phyloP scores from a whole-genome alignment of 2,113 vertebrate species.

The Platysternon megacephalum region DNA sequence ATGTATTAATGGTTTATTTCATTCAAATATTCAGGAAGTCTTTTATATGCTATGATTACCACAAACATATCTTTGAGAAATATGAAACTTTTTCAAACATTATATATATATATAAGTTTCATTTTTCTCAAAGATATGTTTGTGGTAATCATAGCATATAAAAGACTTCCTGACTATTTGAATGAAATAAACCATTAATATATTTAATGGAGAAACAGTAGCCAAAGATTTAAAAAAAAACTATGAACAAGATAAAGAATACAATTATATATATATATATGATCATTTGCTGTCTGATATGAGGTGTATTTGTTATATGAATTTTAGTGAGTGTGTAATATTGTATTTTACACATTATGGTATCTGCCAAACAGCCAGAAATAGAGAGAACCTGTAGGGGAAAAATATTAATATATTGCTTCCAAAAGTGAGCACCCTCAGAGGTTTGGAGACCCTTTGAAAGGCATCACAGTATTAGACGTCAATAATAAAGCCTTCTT shows the following conservation, averaged over 20 bases:
- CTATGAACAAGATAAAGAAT: too few species aligned
- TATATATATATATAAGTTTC: not conserved
- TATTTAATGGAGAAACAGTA: too few species aligned
- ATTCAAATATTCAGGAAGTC: not conserved
- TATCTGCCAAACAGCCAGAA: constrained; percentile 1
- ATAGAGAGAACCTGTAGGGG: constrained; percentile 1
- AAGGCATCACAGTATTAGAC: constrained; percentile 6
- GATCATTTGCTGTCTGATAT: constrained; percentile 35
- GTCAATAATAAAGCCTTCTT: not conserved
- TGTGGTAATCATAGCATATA: not conserved
- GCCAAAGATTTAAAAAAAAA: too few species aligned
- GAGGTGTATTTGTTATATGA: constrained; percentile 53
- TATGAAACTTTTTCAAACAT: not conserved
- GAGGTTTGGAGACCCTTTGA: constrained; percentile 8
- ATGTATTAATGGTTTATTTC: not conserved
- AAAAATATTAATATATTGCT: constrained; percentile 36
- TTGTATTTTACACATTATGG: constrained; percentile 20
- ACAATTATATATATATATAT: not conserved
- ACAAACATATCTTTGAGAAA: not conserved
- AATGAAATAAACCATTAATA: not conserved
- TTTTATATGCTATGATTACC: not conserved
- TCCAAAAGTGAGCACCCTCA: not conserved
- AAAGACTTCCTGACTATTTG: not conserved
- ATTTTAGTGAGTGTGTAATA: constrained; percentile 57
- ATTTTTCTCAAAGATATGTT: not conserved